A percentile compares a stretch with the other conserved stretches of the same genome.
phyloP scores from a whole-genome alignment of 1,140 invertebrate genomes.

The Charaxes varanes region DNA sequence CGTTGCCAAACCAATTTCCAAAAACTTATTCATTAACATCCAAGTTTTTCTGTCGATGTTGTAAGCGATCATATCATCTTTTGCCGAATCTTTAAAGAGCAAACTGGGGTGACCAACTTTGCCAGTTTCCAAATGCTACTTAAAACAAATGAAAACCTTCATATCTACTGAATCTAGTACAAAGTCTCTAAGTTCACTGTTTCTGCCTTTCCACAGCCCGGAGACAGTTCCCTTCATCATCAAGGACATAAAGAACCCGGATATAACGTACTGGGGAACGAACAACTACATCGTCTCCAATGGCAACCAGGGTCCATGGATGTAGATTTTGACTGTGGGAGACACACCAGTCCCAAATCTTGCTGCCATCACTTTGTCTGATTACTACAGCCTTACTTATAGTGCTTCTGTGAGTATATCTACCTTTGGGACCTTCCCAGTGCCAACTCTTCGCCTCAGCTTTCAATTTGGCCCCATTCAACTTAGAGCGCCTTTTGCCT shows the following conservation, averaged over 20 bases:
- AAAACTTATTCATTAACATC: too few relatives aligned
- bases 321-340: slow-evolving; percentile 48
- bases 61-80: too few relatives aligned
- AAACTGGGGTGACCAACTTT: too few relatives aligned
- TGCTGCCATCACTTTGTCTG: slow-evolving; percentile 32
- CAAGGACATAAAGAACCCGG: slow-evolving; percentile 39
- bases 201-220: slow-evolving; percentile 29
- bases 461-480: too few relatives aligned
- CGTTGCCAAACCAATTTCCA: too few relatives aligned
- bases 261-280: slow-evolving; percentile 44
- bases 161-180: slow-evolving; percentile 30
- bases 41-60: too few relatives aligned
- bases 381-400: slow-evolving; percentile 37
- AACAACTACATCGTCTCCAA: slow-evolving; percentile 51
- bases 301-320: slow-evolving; percentile 35
- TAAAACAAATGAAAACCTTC: too few relatives aligned
- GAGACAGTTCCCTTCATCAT: slow-evolving; percentile 47
- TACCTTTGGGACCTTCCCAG: too few relatives aligned
- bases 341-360: slow-evolving; percentile 40
- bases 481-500: too few relatives aligned
- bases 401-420: slow-evolving; percentile 46
- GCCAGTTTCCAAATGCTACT: too few relatives aligned
- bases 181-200: neutral
- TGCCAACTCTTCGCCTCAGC: too few relatives aligned
- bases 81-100: too few relatives aligned